phyloP scores from a whole-genome alignment of 2,113 vertebrate species.

The Blennius ocellaris region DNA sequence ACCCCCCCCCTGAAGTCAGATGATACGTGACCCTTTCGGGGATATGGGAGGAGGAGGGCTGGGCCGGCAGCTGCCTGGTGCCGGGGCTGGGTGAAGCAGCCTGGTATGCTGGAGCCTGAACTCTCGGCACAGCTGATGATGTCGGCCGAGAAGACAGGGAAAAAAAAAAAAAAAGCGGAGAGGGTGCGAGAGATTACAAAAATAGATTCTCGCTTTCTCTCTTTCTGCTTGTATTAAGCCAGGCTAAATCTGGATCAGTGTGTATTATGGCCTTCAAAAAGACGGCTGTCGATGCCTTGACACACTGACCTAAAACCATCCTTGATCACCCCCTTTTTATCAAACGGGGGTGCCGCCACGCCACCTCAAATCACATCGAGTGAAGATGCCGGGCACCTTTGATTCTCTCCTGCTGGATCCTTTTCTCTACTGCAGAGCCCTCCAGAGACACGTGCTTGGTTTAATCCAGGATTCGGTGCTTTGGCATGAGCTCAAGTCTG shows the following conservation, averaged over 20 bases:
- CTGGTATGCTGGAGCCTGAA: slow-evolving; percentile 73
- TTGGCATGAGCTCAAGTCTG: slow-evolving; percentile 72
- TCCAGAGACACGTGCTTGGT: slow-evolving; percentile 42
- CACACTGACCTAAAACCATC: slow-evolving; percentile 66
- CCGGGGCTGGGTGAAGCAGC: slow-evolving; percentile 62
- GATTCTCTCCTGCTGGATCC: slow-evolving; percentile 6
- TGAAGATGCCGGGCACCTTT: slow-evolving; percentile 27
- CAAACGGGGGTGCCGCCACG: not conserved
- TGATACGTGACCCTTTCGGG: slow-evolving; percentile 70
- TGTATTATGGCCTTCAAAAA: slow-evolving; percentile 57
- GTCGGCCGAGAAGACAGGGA: slow-evolving; percentile 38
- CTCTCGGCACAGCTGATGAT: slow-evolving; percentile 78
- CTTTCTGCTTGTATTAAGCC: slow-evolving; percentile 67
- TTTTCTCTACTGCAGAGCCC: slow-evolving; percentile 12
- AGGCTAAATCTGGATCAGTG: slow-evolving; percentile 73
- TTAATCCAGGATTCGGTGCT: slow-evolving; percentile 81
- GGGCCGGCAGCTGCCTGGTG: slow-evolving; percentile 76
- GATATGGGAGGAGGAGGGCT: slow-evolving; percentile 64
- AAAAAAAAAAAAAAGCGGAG: slow-evolving; percentile 49
- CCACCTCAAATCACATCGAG: not conserved
- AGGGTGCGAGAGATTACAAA: slow-evolving; percentile 65
- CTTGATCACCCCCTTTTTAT: slow-evolving; percentile 1
- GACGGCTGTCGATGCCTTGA: not conserved
- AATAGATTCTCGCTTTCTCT: slow-evolving; percentile 66
- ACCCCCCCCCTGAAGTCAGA: slow-evolving; percentile 53